Evolutionary conservation across 2,888 invertebrate genomes (phyloP), one percentile per base, ranked within the genome.

Genomic region (Drosophila subquinaria): DNA sequence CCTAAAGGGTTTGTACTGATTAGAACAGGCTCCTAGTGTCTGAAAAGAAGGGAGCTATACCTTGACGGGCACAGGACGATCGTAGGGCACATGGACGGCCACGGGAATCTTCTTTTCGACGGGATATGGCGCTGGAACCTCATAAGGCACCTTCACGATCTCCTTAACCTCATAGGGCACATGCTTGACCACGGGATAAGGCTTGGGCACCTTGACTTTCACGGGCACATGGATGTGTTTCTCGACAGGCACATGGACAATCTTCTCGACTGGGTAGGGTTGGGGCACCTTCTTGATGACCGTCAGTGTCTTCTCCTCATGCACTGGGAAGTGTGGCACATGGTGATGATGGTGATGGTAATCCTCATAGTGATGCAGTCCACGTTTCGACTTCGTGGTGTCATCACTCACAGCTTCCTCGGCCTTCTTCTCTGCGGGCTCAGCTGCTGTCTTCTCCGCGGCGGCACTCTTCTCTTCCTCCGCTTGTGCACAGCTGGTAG

Each of bases 21-120:
- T 50, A 35, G 13, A n/a, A 5, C 9, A 11, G n/a, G 11, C 6
- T 17, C 23, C 1, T 15, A 4, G 13, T 0, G 3, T 10, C n/a
- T 8, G 0, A n/a, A 15, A 6, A 40, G n/a, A 3, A 13, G 9
- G 13, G 8, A 9, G 10, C 3, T 40, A 30, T 62, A 83, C 83
- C 88, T 96, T 96, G 76, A 96, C 96, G 90, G 96, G 96, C 93
- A 96, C 96, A 86, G 96, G 96, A 87, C 95, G 94, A 85, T 96
- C 96, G 75, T 96, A 95, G 90, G 95, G 95, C 36, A 96, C 95
- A 91, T 94, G 95, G 50, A 96, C 95, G 81, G 96, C 95, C 73
- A 96, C 95, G 90, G 96, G 96, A 53, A 97, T 95, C 93, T 94
- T 94, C 93, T 96, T 96, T 92, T 96, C 96, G 81, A 96, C 96